These are phyloP conservation scores for Laodelphax striatellus DNA, from an alignment of 1,140 invertebrate species.

Conservation along the genomic window DNA sequence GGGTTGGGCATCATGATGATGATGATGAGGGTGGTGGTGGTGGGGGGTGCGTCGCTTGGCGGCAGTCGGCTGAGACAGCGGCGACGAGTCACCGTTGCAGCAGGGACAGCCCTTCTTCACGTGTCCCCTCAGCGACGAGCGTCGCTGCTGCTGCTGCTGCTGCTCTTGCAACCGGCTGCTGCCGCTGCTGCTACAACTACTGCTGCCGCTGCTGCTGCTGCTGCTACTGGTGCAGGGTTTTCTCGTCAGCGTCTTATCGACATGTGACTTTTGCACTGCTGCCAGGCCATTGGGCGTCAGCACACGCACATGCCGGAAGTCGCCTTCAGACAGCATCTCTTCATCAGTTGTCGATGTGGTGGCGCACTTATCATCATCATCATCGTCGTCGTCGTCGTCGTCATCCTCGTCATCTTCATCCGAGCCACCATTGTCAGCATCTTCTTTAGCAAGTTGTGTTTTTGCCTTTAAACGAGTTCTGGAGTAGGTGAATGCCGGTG, in stretches of 20 bases:
- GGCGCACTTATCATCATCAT: neutral
- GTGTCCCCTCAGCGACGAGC: constrained; percentile 37
- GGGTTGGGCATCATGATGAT: too few relatives aligned
- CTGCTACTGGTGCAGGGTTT: neutral
- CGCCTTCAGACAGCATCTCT: constrained; percentile 7
- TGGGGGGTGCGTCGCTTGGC: too few relatives aligned
- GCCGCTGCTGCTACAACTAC: too few relatives aligned
- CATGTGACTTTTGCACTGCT: neutral
- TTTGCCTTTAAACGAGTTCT: neutral
- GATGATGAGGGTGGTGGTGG: too few relatives aligned
- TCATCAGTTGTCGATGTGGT: constrained; percentile 1
- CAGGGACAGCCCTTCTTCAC: constrained; percentile 41
- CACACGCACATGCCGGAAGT: neutral
- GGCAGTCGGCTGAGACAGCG: too few relatives aligned
- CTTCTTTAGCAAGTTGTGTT: neutral
- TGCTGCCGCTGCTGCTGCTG: neutral
- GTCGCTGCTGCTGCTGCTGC: constrained; percentile 16
- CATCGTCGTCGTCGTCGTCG: too few relatives aligned
- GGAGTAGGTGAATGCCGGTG: too few relatives aligned
- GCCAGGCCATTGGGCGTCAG: constrained; percentile 6
- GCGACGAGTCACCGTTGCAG: constrained; percentile 30
- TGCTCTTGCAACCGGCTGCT: neutral
- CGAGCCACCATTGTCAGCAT: neutral
- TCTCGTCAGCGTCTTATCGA: neutral
- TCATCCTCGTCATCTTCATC: too few relatives aligned